Conservation (phyloP, 2,888 invertebrate genomes). For the Homarus gammarus region DNA sequence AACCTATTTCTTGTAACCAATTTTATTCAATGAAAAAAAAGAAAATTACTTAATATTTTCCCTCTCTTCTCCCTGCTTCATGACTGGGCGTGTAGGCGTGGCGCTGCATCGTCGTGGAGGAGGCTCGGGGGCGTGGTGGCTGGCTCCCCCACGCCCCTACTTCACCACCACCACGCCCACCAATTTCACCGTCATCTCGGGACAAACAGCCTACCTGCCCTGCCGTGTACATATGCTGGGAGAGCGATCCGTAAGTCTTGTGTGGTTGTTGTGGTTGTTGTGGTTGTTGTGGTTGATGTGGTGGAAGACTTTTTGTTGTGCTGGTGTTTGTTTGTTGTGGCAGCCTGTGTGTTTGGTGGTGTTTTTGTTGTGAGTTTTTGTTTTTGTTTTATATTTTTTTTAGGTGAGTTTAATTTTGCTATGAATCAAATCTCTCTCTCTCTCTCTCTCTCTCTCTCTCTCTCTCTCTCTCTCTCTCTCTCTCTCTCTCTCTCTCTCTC, state of each 20-base stretch:
- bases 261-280: too few relatives aligned
- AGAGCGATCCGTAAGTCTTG: conserved; percentile 56
- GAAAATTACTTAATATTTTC: too few relatives aligned
- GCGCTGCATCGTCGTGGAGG: not conserved
- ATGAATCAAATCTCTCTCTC: not conserved
- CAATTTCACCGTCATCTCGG: conserved; percentile 61
- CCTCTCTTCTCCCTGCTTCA: not conserved
- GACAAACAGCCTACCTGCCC: conserved; percentile 64
- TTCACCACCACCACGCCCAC: conserved; percentile 53
- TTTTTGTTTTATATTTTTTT: too few relatives aligned
- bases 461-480: not conserved
- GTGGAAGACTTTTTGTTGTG: too few relatives aligned
- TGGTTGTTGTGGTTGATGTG: too few relatives aligned
- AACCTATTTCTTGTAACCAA: conserved; percentile 1
- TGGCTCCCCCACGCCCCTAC: conserved; percentile 50
- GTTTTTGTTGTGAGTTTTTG: too few relatives aligned
- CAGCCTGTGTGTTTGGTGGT: too few relatives aligned
- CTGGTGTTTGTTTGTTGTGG: too few relatives aligned
- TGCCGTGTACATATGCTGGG: conserved; percentile 70
- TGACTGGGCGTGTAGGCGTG: not conserved
- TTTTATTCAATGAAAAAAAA: too few relatives aligned
- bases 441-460: not conserved
- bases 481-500: not conserved
- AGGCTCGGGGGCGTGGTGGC: conserved; percentile 13
- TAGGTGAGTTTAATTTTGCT: too few relatives aligned